phyloP scores from a whole-genome alignment of 2,888 invertebrate species.

The Pandemis heparana region DNA sequence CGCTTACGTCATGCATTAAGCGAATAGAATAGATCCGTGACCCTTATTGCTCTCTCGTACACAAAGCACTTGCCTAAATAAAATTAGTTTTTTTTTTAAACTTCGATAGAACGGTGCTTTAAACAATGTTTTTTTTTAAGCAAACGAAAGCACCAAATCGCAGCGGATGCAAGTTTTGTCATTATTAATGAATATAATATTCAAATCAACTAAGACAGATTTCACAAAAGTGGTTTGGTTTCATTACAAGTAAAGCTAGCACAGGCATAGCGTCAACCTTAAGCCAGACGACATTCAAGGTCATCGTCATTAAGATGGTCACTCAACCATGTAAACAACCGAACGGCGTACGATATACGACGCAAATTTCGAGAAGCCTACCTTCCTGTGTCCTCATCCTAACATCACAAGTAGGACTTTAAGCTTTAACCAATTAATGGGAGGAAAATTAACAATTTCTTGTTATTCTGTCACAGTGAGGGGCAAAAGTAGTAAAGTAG shows the following conservation, averaged over 20 bases:
- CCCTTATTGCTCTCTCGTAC: slow-evolving; percentile 36
- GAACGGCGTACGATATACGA: background rate
- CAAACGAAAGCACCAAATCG: background rate
- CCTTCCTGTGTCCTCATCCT: background rate
- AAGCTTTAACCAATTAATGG: background rate
- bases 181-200: background rate
- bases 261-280: background rate
- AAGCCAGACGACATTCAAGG: background rate
- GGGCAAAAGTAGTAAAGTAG: too few species aligned
- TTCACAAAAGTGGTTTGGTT: background rate
- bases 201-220: background rate
- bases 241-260: background rate
- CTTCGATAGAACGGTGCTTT: background rate
- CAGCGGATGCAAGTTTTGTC: background rate
- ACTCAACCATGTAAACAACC: background rate
- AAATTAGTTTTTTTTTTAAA: background rate
- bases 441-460: too few species aligned
- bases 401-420: background rate
- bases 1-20: slow-evolving; percentile 69
- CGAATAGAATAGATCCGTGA: slow-evolving; percentile 40
- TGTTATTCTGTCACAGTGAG: too few species aligned
- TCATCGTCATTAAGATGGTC: background rate
- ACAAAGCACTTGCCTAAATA: background rate
- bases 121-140: background rate
- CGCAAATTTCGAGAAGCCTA: background rate